phyloP scores from a whole-genome alignment of 2,888 invertebrate genomes.

The Syrista parreyssii region DNA sequence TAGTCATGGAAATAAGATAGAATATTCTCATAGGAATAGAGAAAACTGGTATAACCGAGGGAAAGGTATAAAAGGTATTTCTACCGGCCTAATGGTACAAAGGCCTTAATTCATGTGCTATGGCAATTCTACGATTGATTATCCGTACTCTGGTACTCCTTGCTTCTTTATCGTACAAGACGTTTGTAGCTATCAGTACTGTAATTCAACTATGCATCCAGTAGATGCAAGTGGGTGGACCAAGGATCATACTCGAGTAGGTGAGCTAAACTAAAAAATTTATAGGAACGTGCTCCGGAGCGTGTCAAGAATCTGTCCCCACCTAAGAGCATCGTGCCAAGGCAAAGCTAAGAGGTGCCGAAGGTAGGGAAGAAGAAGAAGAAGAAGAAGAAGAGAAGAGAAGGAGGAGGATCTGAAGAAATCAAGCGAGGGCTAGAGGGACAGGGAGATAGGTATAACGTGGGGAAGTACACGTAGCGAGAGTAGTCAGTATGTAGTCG shows the following conservation, averaged over 20 bases:
- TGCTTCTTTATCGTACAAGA: not conserved
- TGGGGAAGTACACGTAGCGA: slow-evolving; percentile 45
- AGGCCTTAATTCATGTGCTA: not conserved
- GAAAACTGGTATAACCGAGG: not conserved
- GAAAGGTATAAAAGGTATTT: not conserved
- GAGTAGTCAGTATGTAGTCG: slow-evolving; percentile 49
- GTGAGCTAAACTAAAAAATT: slow-evolving; percentile 8
- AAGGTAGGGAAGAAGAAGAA: slow-evolving; percentile 25
- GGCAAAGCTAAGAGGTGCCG: slow-evolving; percentile 27
- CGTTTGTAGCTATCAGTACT: not conserved
- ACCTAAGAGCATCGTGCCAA: slow-evolving; percentile 27
- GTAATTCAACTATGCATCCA: not conserved
- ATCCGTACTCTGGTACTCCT: not conserved
- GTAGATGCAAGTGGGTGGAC: not conserved
- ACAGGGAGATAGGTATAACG: not conserved
- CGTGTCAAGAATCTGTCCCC: slow-evolving; percentile 54
- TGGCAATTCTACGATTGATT: not conserved
- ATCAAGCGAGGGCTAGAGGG: not conserved
- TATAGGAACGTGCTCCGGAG: slow-evolving; percentile 39
- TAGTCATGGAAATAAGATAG: not conserved
- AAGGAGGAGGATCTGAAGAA: not conserved
- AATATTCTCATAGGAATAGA: not conserved
- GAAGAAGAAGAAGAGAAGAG: slow-evolving; percentile 4
- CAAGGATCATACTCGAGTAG: not conserved
- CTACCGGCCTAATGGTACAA: not conserved